Conservation (phyloP, 1,140 invertebrate genomes). For the Hypsibius dujardini region DNA sequence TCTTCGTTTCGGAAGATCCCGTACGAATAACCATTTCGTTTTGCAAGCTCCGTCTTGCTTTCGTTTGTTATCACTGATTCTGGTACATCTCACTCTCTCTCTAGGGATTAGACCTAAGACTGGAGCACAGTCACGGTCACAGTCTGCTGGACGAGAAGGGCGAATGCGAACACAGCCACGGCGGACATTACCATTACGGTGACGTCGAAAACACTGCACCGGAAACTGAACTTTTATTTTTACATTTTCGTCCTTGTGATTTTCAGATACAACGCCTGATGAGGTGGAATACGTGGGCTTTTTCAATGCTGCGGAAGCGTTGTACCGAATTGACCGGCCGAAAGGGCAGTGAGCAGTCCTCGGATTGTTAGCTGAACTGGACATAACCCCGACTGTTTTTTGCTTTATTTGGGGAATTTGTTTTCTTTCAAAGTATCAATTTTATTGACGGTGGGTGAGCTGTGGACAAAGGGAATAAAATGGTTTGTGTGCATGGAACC, state of each 20-base stretch:
- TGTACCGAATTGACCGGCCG: slow-evolving; percentile 65
- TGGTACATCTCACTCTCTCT: slow-evolving; percentile 23
- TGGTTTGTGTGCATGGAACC: too few species aligned
- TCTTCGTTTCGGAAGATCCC: slow-evolving; percentile 65
- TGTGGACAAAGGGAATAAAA: too few species aligned
- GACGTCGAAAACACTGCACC: neutral
- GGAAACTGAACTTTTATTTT: neutral
- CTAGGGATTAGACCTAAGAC: slow-evolving; percentile 62
- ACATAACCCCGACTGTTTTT: too few species aligned
- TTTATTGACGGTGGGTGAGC: too few species aligned
- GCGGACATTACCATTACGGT: slow-evolving; percentile 76
- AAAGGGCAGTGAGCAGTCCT: too few species aligned
- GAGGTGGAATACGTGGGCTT: slow-evolving; percentile 67
- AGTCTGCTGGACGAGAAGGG: slow-evolving; percentile 51
- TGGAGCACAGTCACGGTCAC: slow-evolving; percentile 87
- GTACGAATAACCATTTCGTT: slow-evolving; percentile 41
- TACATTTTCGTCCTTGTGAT: neutral
- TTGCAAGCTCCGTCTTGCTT: slow-evolving; percentile 43
- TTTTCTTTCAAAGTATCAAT: too few species aligned
- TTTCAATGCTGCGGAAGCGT: slow-evolving; percentile 52
- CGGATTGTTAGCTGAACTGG: too few species aligned
- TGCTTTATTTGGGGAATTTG: too few species aligned
- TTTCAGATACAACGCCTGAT: slow-evolving; percentile 58
- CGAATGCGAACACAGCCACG: slow-evolving; percentile 28
- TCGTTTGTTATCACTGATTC: neutral